Evolutionary conservation across 1,140 invertebrate species (phyloP).

Genomic region (Idris sp.): DNA sequence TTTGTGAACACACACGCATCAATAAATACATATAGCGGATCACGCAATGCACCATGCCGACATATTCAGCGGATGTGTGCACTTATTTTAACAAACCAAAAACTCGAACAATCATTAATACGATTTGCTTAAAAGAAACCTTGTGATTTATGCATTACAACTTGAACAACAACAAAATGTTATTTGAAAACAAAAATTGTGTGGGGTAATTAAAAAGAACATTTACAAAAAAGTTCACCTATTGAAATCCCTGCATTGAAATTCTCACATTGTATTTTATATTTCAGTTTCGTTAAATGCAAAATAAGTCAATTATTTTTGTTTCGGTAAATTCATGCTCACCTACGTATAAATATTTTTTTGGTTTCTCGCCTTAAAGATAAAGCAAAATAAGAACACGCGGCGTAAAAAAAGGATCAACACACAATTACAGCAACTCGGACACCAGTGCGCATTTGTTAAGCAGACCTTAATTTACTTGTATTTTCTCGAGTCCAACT

Average conservation of each 20-base stretch:
- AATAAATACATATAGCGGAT: conserved; percentile 62
- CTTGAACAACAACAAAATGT: too few relatives aligned
- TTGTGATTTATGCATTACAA: too few relatives aligned
- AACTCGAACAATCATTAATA: conserved; percentile 46
- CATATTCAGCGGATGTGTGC: conserved; percentile 61
- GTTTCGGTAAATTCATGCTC: conserved; percentile 31
- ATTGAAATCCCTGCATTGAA: too few relatives aligned
- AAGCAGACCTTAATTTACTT: conserved; percentile 54
- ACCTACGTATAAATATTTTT: conserved; percentile 17
- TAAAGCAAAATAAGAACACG: conserved; percentile 38
- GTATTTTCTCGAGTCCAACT: conserved; percentile 41
- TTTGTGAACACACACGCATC: conserved; percentile 52
- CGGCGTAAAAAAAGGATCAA: conserved; percentile 30
- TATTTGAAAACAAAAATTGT: too few relatives aligned
- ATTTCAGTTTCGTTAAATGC: too few relatives aligned
- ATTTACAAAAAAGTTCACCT: too few relatives aligned
- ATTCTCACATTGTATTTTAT: too few relatives aligned
- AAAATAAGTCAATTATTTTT: conserved; percentile 30
- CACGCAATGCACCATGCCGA: conserved; percentile 66
- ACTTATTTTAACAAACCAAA: conserved; percentile 44
- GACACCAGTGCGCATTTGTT: conserved; percentile 44
- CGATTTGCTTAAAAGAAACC: too few relatives aligned
- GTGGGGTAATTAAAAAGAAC: too few relatives aligned
- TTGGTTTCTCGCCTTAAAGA: conserved; percentile 19
- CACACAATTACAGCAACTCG: conserved; percentile 37